These are phyloP conservation scores for Todiramphus saurophagus DNA, from an alignment of 2,113 vertebrate species.

Conservation along the genomic window DNA sequence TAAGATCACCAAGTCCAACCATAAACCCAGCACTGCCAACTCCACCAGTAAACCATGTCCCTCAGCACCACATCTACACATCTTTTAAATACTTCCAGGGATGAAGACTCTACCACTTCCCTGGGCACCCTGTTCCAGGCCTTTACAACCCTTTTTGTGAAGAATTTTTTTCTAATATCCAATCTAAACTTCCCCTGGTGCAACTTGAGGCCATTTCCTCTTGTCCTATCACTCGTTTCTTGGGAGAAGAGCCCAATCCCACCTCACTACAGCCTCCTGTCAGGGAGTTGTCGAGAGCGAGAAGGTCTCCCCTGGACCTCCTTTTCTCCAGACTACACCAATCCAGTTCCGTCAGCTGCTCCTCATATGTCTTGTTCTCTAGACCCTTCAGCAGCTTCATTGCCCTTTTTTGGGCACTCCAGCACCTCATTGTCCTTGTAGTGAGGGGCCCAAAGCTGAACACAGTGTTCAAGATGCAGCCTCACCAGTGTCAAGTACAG, in stretches of 20 bases:
- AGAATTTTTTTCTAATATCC: neutral
- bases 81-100: neutral
- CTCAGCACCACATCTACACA: neutral
- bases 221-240: neutral
- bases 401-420: neutral
- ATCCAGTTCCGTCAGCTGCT: neutral
- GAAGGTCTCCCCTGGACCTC: neutral
- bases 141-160: neutral
- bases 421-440: neutral
- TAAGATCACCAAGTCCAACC: neutral
- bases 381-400: neutral
- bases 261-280: neutral
- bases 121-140: neutral
- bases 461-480: rapidly evolving
- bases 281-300: rapidly evolving
- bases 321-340: neutral
- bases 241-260: neutral
- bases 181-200: neutral
- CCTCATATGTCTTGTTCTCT: neutral
- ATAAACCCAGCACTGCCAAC: neutral
- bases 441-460: neutral
- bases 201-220: neutral
- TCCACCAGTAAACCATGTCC: neutral
- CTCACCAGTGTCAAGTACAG: neutral
- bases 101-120: neutral